Percentiles rank a stretch among this genome's conserved stretches.
Evolutionary conservation across 2,113 vertebrate species (phyloP).

Genomic region (Mormyrus iriodes): DNA sequence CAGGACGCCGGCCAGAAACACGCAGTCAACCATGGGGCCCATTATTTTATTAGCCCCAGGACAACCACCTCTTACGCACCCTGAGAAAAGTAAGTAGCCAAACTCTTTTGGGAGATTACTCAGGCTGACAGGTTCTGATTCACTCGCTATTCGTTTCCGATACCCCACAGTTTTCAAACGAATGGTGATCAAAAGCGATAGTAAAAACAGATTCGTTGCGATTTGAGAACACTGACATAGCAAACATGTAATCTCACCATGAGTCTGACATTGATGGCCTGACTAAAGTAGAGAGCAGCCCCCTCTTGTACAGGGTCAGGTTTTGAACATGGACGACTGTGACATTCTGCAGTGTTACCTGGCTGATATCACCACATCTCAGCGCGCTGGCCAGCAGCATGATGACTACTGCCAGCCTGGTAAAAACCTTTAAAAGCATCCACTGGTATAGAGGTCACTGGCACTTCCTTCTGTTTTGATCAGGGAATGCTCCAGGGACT

Average conservation of each 20-base stretch:
- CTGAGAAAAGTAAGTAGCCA: not conserved
- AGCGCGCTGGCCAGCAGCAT: too few relatives aligned
- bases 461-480: too few relatives aligned
- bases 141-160: not conserved
- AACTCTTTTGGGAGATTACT: not conserved
- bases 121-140: not conserved
- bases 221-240: not conserved
- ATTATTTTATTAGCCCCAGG: not conserved
- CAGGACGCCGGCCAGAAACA: not conserved
- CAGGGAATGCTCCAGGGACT: not conserved
- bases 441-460: not conserved
- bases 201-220: not conserved
- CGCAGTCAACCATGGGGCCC: not conserved
- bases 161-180: not conserved
- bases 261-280: not conserved
- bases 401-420: not conserved
- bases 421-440: conserved; percentile 2
- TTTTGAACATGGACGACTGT: not conserved
- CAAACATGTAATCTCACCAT: not conserved
- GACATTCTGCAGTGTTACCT: not conserved
- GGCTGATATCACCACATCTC: not conserved
- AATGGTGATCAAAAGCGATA: not conserved
- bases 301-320: not conserved
- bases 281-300: not conserved
- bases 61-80: not conserved